Evolutionary conservation across 2,797 vertebrate species (phyloP), one percentile per base, ranked within the genome.

Genomic region (Protonibea diacanthus): DNA sequence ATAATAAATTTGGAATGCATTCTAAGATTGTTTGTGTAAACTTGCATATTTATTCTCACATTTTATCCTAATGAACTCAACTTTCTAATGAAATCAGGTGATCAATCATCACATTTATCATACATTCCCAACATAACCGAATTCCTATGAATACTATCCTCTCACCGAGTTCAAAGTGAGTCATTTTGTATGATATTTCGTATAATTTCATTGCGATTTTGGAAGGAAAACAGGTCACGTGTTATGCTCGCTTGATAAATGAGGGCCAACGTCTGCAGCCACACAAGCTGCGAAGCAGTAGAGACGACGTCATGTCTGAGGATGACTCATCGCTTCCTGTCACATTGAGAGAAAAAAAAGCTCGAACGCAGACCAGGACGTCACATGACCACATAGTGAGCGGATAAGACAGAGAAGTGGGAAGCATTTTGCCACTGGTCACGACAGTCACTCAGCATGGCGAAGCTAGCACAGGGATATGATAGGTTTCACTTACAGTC

Each of bases 401-500:
- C 78, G 69, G 83, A 75, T 29, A 79, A 64, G 83, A 89, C 86
- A 88, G 69, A 82, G 76, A 63, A 71, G 80, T 86, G 82, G 88
- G 83, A 92, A 97, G 95, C 96, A 11, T 91, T 87, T 89, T 90
- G 94, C 93, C 96, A 97, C 96, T 91, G 91, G 95, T 96, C 96
- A 97, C 94, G 61, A 94, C 91, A 93, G 89, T 88, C 85, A 91
- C 85, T 81, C 69, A 86, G 84, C 90, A 91, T 53, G 84, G 81
- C 68, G 68, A 78, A 85, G 89, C 80, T 86, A 87, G 79, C 78
- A 82, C 65, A 10, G 63, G 53, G 74, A 61, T n/a, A 82, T 2
- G 48, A 47, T n/a, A 60, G 72, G 78, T 47, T 88, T 89, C 91
- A 94, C 92, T 94, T 94, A 94, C 92, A 93, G 91, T 90, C 85